Evolutionary conservation across 1,140 invertebrate genomes (phyloP), one percentile per base, ranked within the genome.

Genomic region (Drosophila kikkawai): DNA sequence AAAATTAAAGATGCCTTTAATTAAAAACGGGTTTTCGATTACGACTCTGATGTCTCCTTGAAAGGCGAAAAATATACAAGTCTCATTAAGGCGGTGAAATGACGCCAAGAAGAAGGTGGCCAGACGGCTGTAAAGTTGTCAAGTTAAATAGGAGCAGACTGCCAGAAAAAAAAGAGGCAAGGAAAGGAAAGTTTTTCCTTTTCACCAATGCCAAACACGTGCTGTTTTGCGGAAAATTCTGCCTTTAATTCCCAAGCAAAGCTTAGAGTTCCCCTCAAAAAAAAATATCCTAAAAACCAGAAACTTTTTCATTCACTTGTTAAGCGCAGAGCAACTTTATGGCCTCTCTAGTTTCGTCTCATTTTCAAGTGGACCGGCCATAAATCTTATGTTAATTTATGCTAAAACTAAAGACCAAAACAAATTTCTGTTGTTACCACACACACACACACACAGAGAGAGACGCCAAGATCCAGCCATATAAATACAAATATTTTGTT

Each of bases 361-460:
- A 59, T 75, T 88, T 80, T 88, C 85, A 80, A 90, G 74, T 84
- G 75, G 74, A 81, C 71, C 53, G 78, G 70, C 79, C 74, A 90
- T 88, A 90, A 90, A 88, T 88, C 81, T 85, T 80, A 90, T 88
- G 81, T 88, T 88, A 88, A 88, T 88, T 88, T 88, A 88, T 88
- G 85, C 85, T 75, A 85, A 90, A 85, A 79, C 85, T 90, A 90
- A 90, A 90, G 82, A 81, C 78, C 85, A 88, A 88, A 90, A 88
- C 85, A 90, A 88, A 88, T 88, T 84, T 90, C 70, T 80, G 68
- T 73, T 78, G 66, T 71, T 76, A 58, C 75, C 48, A 70, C 41
- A 66, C 36, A 75, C 65, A 63, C 15, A 42, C 34, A 26, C 53
- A 74, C 19, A 15, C 41, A 13, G 11, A 19, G 11, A 19, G 9